Percentiles rank a stretch among this genome's conserved stretches.
These are phyloP conservation scores for Helostoma temminkii DNA, from an alignment of 2,797 vertebrate genomes.

Conservation along the genomic window DNA sequence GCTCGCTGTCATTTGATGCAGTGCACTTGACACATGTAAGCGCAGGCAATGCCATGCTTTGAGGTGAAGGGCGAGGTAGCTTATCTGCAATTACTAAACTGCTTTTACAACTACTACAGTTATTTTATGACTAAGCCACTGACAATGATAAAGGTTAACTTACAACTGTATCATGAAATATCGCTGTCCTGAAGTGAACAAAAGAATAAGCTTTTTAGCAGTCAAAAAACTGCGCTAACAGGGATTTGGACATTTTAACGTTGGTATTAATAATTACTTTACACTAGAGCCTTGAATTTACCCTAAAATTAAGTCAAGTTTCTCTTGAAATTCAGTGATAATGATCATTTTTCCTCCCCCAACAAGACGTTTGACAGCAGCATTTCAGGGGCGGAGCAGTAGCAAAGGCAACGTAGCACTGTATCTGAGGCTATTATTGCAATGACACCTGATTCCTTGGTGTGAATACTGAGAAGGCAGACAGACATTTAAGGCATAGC, in stretches of 20 bases:
- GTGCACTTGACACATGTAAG: neutral
- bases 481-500: constrained; percentile 38
- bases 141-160: neutral
- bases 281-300: neutral
- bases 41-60: neutral
- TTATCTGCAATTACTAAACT: constrained; percentile 52
- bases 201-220: too few relatives aligned
- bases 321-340: neutral
- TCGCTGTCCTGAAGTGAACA: too few relatives aligned
- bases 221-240: neutral
- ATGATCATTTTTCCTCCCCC: neutral
- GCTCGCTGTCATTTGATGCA: neutral
- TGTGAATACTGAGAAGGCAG: constrained; percentile 33
- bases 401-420: neutral
- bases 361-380: too few relatives aligned
- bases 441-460: constrained; percentile 59
- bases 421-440: constrained; percentile 13
- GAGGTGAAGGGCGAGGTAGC: neutral
- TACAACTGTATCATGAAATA: neutral
- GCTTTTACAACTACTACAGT: neutral
- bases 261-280: too few relatives aligned
- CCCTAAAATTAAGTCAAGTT: neutral
- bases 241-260: neutral
- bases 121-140: neutral
- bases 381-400: neutral